A percentile compares a stretch with the other conserved stretches of the same genome.
Evolutionary conservation across 2,113 vertebrate genomes (phyloP).

Genomic region (Maccullochella peelii): DNA sequence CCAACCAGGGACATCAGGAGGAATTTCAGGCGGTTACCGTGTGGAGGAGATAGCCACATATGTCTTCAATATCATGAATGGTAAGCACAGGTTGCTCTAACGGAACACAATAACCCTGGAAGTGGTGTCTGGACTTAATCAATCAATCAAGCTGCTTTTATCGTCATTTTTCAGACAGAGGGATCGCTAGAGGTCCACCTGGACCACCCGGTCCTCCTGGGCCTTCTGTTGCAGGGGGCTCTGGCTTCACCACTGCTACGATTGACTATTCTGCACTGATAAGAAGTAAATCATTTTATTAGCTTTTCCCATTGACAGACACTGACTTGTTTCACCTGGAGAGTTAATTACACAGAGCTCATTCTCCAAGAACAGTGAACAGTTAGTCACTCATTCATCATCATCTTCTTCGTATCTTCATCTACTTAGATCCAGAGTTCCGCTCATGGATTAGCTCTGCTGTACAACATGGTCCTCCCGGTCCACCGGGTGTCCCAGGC

Average conservation of each 20-base stretch:
- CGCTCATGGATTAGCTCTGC: slow-evolving; percentile 65
- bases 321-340: background rate
- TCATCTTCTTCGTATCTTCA: background rate
- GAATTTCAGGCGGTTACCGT: slow-evolving; percentile 76
- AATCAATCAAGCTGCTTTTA: background rate
- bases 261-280: slow-evolving; percentile 74
- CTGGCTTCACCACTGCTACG: slow-evolving; percentile 29
- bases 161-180: slow-evolving; percentile 77
- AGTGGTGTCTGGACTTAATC: background rate
- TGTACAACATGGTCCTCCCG: slow-evolving; percentile 58
- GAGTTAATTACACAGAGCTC: background rate
- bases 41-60: slow-evolving; percentile 88
- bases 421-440: slow-evolving; percentile 70
- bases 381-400: background rate
- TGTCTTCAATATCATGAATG: slow-evolving; percentile 89
- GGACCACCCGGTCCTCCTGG: slow-evolving; percentile 87
- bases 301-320: background rate
- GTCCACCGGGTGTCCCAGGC: slow-evolving; percentile 85
- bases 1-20: slow-evolving; percentile 70
- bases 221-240: slow-evolving; percentile 35
- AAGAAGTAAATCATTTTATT: slow-evolving; percentile 59
- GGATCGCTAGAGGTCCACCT: slow-evolving; percentile 84
- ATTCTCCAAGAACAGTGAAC: background rate
- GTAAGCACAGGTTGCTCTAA: slow-evolving; percentile 72
- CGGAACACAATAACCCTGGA: background rate